phyloP scores from a whole-genome alignment of 2,113 vertebrate species.

The Labeo rohita region DNA sequence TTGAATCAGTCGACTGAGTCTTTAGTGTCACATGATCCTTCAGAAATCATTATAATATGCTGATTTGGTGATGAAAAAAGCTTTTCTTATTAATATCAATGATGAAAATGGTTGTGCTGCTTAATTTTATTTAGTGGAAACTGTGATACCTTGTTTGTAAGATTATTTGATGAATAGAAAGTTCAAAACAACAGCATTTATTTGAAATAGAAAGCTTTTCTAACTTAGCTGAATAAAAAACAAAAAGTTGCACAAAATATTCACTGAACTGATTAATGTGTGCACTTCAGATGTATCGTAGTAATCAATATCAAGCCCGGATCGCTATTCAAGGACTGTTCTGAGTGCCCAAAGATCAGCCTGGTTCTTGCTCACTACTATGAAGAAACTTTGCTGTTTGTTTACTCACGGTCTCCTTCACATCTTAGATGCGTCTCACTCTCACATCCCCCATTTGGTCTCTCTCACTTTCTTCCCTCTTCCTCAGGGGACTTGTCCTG shows the following conservation, averaged over 20 bases:
- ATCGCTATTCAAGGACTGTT: background rate
- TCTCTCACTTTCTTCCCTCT: slow-evolving; percentile 20
- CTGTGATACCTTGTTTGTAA: background rate
- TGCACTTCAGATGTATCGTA: too few species aligned
- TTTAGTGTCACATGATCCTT: background rate
- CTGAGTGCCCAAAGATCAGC: background rate
- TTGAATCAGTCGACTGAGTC: too few species aligned
- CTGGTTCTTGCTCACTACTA: background rate
- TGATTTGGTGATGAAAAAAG: background rate
- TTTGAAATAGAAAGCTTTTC: too few species aligned
- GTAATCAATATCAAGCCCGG: too few species aligned
- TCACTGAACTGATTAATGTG: too few species aligned
- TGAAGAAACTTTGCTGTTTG: slow-evolving; percentile 7
- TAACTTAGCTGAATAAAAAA: too few species aligned
- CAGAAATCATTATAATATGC: background rate
- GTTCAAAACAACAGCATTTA: too few species aligned
- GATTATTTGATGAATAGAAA: background rate
- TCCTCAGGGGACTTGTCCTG: slow-evolving; percentile 53
- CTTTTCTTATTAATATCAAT: background rate
- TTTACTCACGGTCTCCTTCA: slow-evolving; percentile 25
- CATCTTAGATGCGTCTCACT: slow-evolving; percentile 4
- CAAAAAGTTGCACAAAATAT: too few species aligned
- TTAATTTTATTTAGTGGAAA: background rate
- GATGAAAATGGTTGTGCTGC: background rate
- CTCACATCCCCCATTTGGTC: background rate